Conservation (phyloP, 2,797 vertebrate genomes). For the Paguma larvata region DNA sequence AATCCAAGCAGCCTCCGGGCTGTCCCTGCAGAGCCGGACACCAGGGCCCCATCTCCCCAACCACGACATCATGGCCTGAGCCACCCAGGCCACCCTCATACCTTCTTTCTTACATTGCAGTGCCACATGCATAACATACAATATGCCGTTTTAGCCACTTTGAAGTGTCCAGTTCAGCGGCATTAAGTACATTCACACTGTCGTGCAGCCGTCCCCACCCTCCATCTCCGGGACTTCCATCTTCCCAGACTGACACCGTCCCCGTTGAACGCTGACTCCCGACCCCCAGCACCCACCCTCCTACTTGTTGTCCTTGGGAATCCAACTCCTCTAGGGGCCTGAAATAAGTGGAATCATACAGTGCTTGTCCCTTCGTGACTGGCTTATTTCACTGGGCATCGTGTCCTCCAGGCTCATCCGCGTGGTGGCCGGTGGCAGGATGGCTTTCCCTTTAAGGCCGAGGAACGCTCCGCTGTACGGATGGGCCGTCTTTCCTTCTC, state of each 20-base stretch:
- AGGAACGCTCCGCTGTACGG: neutral
- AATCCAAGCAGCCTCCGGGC: no score
- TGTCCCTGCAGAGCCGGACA: no score
- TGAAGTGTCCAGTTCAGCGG: neutral
- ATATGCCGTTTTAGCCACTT: no score
- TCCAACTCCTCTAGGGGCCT: neutral
- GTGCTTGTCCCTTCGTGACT: neutral
- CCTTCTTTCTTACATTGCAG: neutral
- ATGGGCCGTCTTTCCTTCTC: neutral
- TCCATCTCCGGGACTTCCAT: neutral
- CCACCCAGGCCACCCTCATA: no score
- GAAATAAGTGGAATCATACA: neutral
- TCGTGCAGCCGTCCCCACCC: neutral
- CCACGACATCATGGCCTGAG: no score
- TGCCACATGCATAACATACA: neutral
- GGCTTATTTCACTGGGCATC: neutral
- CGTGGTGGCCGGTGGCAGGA: no score
- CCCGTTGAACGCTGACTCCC: neutral
- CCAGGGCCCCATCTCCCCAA: no score
- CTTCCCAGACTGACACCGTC: neutral
- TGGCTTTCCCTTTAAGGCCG: neutral
- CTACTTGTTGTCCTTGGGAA: neutral
- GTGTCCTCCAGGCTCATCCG: no score
- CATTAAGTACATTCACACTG: rapidly evolving
- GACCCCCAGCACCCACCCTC: neutral